Conservation (phyloP, 2,797 vertebrate species). For the Gobionotothen gibberifrons region DNA sequence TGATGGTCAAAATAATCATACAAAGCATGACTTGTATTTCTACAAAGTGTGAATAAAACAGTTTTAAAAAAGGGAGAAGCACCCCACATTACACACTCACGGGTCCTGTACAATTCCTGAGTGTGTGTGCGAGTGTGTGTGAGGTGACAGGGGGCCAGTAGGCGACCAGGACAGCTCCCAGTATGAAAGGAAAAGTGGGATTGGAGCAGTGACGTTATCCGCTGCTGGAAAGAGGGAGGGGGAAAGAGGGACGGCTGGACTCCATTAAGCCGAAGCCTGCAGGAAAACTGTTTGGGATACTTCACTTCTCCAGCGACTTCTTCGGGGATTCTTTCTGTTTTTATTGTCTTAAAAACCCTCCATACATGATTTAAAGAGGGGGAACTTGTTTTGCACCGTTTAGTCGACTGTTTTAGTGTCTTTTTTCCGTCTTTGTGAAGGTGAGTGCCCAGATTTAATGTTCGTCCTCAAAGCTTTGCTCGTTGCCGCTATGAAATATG, state of each 20-base stretch:
- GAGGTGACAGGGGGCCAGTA: slow-evolving; percentile 42
- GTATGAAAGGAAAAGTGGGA: slow-evolving; percentile 82
- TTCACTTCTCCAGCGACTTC: slow-evolving; percentile 75
- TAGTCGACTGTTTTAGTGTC: slow-evolving; percentile 65
- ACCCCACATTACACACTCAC: neutral
- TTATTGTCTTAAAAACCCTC: slow-evolving; percentile 34
- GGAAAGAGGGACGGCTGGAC: slow-evolving; percentile 78
- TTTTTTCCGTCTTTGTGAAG: slow-evolving; percentile 81
- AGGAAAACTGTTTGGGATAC: slow-evolving; percentile 83
- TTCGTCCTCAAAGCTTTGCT: slow-evolving; percentile 50
- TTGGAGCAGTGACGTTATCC: slow-evolving; percentile 82
- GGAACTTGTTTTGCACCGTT: slow-evolving; percentile 49
- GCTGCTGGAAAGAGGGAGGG: slow-evolving; percentile 71
- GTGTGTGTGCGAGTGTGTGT: neutral
- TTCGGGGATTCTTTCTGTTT: slow-evolving; percentile 63
- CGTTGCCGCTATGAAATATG: slow-evolving; percentile 49
- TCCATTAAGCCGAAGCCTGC: slow-evolving; percentile 85
- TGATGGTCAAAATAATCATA: no score
- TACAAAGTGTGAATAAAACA: neutral
- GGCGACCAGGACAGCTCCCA: slow-evolving; percentile 54
- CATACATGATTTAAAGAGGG: slow-evolving; percentile 70
- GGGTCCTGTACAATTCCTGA: neutral
- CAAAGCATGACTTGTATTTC: no score
- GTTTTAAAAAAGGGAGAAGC: neutral
- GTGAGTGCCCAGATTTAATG: slow-evolving; percentile 79